phyloP scores from a whole-genome alignment of 2,888 invertebrate genomes.

The Galerucella pusilla region DNA sequence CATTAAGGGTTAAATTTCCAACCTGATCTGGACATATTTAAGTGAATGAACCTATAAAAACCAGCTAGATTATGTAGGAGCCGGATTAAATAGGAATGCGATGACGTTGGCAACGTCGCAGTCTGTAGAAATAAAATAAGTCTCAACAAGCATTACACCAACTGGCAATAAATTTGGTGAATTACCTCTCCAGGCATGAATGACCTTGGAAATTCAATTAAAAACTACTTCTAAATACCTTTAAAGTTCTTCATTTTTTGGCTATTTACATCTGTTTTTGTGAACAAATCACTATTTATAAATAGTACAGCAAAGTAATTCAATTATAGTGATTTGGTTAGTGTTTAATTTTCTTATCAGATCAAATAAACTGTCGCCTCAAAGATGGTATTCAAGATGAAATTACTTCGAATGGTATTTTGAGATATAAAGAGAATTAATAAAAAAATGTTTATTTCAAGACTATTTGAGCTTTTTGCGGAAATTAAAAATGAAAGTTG shows the following conservation, averaged over 20 bases:
- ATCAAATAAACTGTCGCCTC: not conserved
- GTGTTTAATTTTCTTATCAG: not conserved
- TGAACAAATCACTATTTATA: not conserved
- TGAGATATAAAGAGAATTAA: not conserved
- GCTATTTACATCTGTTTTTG: not conserved
- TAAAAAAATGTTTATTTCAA: not conserved
- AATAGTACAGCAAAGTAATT: not conserved
- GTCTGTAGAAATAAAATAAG: not conserved
- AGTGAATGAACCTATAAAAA: not conserved
- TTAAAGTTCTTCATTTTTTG: not conserved
- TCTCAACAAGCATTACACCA: not conserved
- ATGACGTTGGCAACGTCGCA: not conserved
- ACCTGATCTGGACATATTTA: not conserved
- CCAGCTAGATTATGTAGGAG: not conserved
- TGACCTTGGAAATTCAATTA: not conserved
- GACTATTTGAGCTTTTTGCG: not conserved
- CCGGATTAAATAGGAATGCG: not conserved
- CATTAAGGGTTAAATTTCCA: not conserved
- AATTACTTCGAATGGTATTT: not conserved
- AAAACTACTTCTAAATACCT: not conserved
- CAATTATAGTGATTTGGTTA: not conserved
- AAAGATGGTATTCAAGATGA: not conserved
- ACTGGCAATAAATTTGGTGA: constrained; percentile 1
- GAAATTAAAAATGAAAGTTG: not conserved
- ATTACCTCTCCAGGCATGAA: not conserved